Percentiles rank a stretch among this genome's conserved stretches.
phyloP scores from a whole-genome alignment of 2,113 vertebrate genomes.

The Sigmodon hispidus region DNA sequence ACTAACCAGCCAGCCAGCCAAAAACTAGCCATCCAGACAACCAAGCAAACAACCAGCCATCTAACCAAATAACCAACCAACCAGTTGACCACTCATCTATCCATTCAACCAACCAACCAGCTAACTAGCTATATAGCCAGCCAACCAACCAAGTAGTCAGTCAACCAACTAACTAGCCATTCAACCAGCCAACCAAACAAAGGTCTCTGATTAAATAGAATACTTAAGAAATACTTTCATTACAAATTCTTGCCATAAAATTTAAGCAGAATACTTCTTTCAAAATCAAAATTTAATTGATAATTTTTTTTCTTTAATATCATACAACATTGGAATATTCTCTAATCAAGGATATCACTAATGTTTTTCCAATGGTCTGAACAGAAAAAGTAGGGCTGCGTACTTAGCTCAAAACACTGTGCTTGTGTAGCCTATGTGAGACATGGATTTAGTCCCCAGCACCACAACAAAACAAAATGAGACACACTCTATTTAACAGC shows the following conservation, averaged over 20 bases:
- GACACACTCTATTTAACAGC: not conserved
- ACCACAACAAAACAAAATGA: not conserved
- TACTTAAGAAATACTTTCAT: conserved; percentile 36
- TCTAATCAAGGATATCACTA: not conserved
- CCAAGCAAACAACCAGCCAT: not conserved
- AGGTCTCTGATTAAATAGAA: not conserved
- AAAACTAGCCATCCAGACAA: accelerated
- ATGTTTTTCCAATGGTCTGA: not conserved
- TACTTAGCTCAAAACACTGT: not conserved
- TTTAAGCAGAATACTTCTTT: conserved; percentile 1
- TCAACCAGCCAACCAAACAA: not conserved
- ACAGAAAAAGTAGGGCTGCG: not conserved
- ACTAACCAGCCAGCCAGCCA: accelerated
- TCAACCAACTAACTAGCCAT: not conserved
- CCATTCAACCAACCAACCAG: not conserved
- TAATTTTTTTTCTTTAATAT: conserved; percentile 42
- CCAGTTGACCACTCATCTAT: not conserved
- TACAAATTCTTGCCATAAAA: not conserved
- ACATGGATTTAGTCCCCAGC: not conserved
- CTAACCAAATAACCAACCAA: not conserved
- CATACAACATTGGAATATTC: not conserved
- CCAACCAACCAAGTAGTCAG: not conserved
- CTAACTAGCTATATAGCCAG: too few species aligned
- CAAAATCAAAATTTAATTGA: conserved; percentile 5
- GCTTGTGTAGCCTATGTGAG: not conserved